Evolutionary conservation across 2,888 invertebrate genomes (phyloP).

Genomic region (Zele albiditarsus): DNA sequence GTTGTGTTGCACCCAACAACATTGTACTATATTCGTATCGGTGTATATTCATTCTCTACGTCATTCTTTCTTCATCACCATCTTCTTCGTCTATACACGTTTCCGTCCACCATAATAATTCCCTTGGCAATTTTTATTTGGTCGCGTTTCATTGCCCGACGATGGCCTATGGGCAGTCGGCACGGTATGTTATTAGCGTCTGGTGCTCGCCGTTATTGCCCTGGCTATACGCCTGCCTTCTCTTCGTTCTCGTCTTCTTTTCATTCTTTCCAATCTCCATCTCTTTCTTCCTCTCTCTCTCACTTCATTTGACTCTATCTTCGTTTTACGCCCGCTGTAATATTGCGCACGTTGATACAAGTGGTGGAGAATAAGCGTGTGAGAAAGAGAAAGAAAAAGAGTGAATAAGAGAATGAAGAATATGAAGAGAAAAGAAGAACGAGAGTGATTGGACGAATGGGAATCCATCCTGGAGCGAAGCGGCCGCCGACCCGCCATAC

Average conservation of each 20-base stretch:
- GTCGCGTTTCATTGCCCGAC: constrained; percentile 69
- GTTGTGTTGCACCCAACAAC: not conserved
- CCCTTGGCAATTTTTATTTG: constrained; percentile 68
- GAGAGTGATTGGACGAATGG: constrained; percentile 64
- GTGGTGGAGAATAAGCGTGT: constrained; percentile 37
- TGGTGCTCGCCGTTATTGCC: constrained; percentile 73
- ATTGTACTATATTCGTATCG: not conserved
- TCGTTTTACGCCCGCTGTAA: constrained; percentile 27
- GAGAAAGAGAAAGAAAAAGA: constrained; percentile 39
- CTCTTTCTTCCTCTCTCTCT: constrained; percentile 38
- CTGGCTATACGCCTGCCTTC: constrained; percentile 59
- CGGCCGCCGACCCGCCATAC: constrained; percentile 59
- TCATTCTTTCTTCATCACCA: constrained; percentile 38
- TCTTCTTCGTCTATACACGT: constrained; percentile 48
- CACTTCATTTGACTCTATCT: constrained; percentile 51
- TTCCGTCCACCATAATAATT: constrained; percentile 73
- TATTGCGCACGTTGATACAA: constrained; percentile 28
- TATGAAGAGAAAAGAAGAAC: constrained; percentile 54
- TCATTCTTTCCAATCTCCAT: constrained; percentile 26
- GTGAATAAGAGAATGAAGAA: constrained; percentile 32
- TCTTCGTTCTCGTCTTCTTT: constrained; percentile 53
- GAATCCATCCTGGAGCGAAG: constrained; percentile 57
- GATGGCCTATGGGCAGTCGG: constrained; percentile 72
- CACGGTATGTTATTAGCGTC: constrained; percentile 73
- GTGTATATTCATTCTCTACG: constrained; percentile 40